Evolutionary conservation across 1,140 invertebrate genomes (phyloP), one percentile per base, ranked within the genome.

Genomic region (Procambarus clarkii): DNA sequence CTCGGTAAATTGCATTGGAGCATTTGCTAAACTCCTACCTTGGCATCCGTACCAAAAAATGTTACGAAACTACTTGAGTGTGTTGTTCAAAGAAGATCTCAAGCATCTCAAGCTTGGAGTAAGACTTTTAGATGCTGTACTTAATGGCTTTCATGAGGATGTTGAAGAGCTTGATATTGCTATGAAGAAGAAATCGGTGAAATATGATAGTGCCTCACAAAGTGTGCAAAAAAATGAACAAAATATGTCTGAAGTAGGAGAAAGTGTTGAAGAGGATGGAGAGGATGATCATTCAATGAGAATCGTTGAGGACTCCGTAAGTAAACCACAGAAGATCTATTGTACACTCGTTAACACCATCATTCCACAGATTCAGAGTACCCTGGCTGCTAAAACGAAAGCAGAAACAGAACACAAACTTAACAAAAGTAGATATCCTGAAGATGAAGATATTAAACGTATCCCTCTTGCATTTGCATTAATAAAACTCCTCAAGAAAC

Each of bases 131-230:
- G 96, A 98, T 0, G 96, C 96, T 2, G 97, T 99, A 85, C 94
- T 99, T 50, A 97, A 99, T 94, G 96, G 97, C 2, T 99, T 99
- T 94, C 98, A 99, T 95, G 99, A 97, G 95, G 97, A 96, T 94
- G 83, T 88, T 80, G 79, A 93, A 60, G 69, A 76, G 15, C 54
- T 21, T 50, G 50, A 54, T 50, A 54, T 71, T 71, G 45, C 45
- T 3, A 8, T 34, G 44, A 74, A 15, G 46, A 45, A n/a, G 34
- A 46, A 77, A 78, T 21, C 71, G 58, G n/a, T 74, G n/a, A 74
- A 69, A 58, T 18, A 46, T 50, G 44, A 76, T 21, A 7, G 0
- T 13, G 48, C 13, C 34, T 44, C 48, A 18, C 24, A 85, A 50
- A 74, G 45, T 45, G 48, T 54, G 21, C 21, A 74, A 4, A 60